Evolutionary conservation across 2,113 vertebrate genomes (phyloP).

Genomic region (Edolisoma coerulescens): DNA sequence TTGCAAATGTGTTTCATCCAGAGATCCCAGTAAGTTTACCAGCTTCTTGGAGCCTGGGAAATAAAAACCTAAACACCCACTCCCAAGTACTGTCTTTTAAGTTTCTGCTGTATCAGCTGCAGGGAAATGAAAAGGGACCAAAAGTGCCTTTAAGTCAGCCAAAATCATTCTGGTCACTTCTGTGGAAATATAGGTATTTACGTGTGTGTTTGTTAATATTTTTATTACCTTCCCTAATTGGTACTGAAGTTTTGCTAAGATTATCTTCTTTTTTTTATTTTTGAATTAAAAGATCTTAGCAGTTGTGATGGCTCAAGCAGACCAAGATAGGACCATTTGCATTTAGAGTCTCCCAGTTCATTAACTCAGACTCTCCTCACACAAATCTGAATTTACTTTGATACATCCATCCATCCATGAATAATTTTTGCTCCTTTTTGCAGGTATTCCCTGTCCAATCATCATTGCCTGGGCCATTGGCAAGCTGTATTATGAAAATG

Average conservation of each 20-base stretch:
- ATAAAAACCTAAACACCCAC: neutral
- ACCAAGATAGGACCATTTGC: neutral
- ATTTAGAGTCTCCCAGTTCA: neutral
- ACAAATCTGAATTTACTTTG: neutral
- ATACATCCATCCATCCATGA: neutral
- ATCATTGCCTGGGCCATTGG: constrained; percentile 89
- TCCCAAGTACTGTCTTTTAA: neutral
- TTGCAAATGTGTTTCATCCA: neutral
- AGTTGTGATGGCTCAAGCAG: neutral
- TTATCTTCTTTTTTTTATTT: neutral
- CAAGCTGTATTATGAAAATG: constrained; percentile 90
- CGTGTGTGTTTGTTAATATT: neutral
- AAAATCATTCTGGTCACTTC: neutral
- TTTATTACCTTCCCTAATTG: neutral
- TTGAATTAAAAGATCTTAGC: neutral
- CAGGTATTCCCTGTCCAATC: constrained; percentile 91
- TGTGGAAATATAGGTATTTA: neutral
- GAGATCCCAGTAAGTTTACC: neutral
- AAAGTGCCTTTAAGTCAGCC: neutral
- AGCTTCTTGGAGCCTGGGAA: neutral
- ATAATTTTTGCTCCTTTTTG: constrained; percentile 27
- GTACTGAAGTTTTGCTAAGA: neutral
- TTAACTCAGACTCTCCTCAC: neutral
- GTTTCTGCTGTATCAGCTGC: neutral
- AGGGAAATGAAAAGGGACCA: neutral